Base-by-base conservation (phyloP, 2,797 vertebrate genomes). In the Pseudomugil gertrudae region DNA sequence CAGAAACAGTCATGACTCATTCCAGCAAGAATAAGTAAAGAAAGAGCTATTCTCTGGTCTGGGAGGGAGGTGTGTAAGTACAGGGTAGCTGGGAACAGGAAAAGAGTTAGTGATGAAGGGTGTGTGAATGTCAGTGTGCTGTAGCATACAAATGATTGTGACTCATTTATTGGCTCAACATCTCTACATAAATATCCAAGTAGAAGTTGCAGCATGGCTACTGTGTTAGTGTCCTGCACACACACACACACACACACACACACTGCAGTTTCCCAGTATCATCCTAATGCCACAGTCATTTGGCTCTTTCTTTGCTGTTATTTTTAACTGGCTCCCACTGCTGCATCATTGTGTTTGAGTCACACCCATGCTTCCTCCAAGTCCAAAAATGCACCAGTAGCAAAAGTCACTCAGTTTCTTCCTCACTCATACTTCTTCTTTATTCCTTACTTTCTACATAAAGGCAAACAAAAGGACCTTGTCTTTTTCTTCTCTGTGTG, bases 341-440 rank as follows among this genome's bases (percentile, higher is more conserved):
- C 85, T 89, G 88, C 90, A 74, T 93, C 87, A 89, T 76, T 86
- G 84, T 85, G 80, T 85, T 79, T 74, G 77, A 88, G 89, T 89
- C 89, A 88, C 86, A 79, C 87, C 88, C 87, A 78, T 76, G 72
- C 77, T 78, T 84, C 80, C 68, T 81, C 66, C 69, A 78, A 79
- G 36, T 84, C 79, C 79, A 83, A 87, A 86, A 85, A 78, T 79
- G 67, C 67, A 63, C 78, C 66, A 68, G 79, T 60, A 76, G 59
- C 36, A 66, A 73, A 53, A 58, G 57, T 66, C 59, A 78, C 73
- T 67, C 45, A n/a, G 21, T 58, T 76, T 62, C 71, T 23, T 58
- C 58, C 38, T 68, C 63, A 63, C 73, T 71, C 54, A n/a, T n/a
- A n/a, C n/a, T n/a, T n/a, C 64, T 50, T 69, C 60, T 72, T 57